These are phyloP conservation scores for Rhagoletis zephyria DNA, from an alignment of 1,140 invertebrate genomes.

Conservation along the genomic window DNA sequence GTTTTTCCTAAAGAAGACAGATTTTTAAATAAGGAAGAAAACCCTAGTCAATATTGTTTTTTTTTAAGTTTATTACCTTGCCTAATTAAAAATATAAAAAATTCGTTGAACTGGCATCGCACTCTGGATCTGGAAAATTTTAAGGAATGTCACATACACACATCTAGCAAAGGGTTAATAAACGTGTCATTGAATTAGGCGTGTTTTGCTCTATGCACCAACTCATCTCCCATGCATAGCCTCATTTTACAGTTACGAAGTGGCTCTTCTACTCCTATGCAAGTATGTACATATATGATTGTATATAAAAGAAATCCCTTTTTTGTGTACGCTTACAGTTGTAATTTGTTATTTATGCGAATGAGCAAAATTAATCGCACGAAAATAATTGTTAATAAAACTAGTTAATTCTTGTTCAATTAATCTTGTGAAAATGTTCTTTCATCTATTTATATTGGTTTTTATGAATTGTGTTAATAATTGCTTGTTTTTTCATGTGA, in stretches of 20 bases:
- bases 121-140: too few relatives aligned
- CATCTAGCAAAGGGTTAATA: too few relatives aligned
- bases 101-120: too few relatives aligned
- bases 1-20: too few relatives aligned
- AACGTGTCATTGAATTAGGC: too few relatives aligned
- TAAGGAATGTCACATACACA: too few relatives aligned
- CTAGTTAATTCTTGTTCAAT: background rate
- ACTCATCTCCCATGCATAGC: too few relatives aligned
- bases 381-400: background rate
- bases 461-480: conserved; percentile 49
- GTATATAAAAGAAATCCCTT: background rate
- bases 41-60: too few relatives aligned
- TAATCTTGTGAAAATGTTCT: conserved; percentile 4
- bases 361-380: background rate
- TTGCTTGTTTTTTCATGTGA: conserved; percentile 55
- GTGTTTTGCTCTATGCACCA: too few relatives aligned
- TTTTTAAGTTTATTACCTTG: too few relatives aligned
- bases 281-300: background rate
- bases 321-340: background rate
- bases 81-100: too few relatives aligned
- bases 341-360: background rate
- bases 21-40: too few relatives aligned
- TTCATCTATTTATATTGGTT: conserved; percentile 39
- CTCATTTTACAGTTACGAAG: background rate
- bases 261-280: background rate